Evolutionary conservation across 2,113 vertebrate genomes (phyloP).

Genomic region (Sprattus sprattus): DNA sequence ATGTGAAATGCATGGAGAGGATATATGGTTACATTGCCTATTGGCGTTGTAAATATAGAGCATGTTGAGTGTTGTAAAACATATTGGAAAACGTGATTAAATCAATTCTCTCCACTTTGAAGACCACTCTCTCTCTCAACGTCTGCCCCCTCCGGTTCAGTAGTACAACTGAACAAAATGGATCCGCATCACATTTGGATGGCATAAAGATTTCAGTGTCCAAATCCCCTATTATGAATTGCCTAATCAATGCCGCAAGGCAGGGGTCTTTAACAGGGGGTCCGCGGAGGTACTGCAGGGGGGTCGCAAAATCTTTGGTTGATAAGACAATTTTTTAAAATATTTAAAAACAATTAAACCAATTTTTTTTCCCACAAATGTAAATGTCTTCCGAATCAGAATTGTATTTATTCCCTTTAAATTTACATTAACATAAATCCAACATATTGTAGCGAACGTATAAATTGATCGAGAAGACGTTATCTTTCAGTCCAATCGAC

Average conservation of each 20-base stretch:
- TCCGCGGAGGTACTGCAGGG: too few relatives aligned
- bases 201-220: background rate
- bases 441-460: too few relatives aligned
- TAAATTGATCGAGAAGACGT: too few relatives aligned
- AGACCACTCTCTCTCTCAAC: background rate
- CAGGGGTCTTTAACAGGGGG: too few relatives aligned
- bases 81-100: slow-evolving; percentile 21
- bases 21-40: slow-evolving; percentile 22
- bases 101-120: background rate
- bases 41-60: slow-evolving; percentile 20
- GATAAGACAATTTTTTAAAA: too few relatives aligned
- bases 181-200: background rate
- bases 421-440: too few relatives aligned
- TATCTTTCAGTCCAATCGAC: too few relatives aligned
- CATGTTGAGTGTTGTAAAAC: slow-evolving; percentile 19
- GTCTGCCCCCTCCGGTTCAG: background rate
- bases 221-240: background rate
- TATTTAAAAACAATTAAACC: too few relatives aligned
- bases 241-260: background rate
- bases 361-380: too few relatives aligned
- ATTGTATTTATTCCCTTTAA: too few relatives aligned
- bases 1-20: background rate
- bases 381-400: too few relatives aligned
- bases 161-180: background rate
- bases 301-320: too few relatives aligned